Conservation (phyloP, 2,888 invertebrate genomes). For the Chrysotoxum bicinctum region DNA sequence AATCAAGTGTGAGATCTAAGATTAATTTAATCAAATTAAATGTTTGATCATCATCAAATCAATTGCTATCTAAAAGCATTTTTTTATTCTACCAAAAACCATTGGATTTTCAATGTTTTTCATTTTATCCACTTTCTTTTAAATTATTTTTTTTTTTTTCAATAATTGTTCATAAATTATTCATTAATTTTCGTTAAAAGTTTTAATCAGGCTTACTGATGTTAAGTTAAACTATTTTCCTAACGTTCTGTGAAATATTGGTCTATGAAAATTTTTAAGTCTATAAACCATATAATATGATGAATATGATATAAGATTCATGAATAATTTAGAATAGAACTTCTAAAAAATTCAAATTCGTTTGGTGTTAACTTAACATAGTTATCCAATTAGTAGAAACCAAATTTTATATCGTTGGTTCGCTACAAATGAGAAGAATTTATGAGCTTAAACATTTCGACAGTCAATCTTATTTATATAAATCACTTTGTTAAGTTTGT, state of each 20-base stretch:
- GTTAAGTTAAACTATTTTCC: too few relatives aligned
- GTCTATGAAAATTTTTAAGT: neutral
- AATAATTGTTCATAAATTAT: too few relatives aligned
- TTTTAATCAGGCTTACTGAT: too few relatives aligned
- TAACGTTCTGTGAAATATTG: neutral
- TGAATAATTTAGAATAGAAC: constrained; percentile 16
- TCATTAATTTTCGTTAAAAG: too few relatives aligned
- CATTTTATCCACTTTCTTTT: too few relatives aligned
- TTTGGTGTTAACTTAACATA: neutral
- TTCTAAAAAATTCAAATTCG: constrained; percentile 15
- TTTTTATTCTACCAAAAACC: too few relatives aligned
- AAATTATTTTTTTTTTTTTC: too few relatives aligned
- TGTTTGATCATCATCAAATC: too few relatives aligned
- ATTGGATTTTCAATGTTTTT: too few relatives aligned
- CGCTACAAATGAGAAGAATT: neutral
- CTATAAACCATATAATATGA: neutral
- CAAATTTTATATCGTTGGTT: neutral
- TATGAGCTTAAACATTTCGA: neutral
- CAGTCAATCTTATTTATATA: neutral
- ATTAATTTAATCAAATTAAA: too few relatives aligned
- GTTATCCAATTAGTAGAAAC: neutral
- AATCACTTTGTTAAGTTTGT: neutral
- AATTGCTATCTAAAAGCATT: too few relatives aligned
- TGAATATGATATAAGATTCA: neutral
- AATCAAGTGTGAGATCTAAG: too few relatives aligned